Base-by-base conservation (phyloP, 1,140 invertebrate species). In the Cotesia glomerata region DNA sequence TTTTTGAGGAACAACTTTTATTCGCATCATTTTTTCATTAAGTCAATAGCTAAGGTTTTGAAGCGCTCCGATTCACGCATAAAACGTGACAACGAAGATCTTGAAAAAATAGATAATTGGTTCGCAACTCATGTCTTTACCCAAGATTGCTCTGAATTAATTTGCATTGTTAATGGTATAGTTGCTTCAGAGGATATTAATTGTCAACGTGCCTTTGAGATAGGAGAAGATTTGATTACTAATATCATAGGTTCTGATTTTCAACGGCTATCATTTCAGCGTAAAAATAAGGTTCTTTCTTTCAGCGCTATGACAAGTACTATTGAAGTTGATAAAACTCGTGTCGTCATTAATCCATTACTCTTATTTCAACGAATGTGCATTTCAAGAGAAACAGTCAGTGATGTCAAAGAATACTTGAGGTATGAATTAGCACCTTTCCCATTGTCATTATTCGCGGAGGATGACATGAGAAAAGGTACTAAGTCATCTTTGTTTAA, bases 381-480 rank as follows among this genome's bases (percentile, higher is more conserved):
- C 13, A 72, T 76, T 58, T 52, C 66, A 11, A 71, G 51, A 49
- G 39, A 74, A 74, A 56, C 45, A 1, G 52, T 39, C 51, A 35
- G 51, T 5, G 73, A 73, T 34, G 56, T 71, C 1, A 35, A 75
- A 68, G 74, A 79, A 70, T 84, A 75, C 76, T 80, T 85, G 18
- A 71, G 78, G 70, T 82, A 81, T 78, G 82, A 85, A 75, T 74
- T 85, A 8, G 70, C 76, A 18, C 80, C 79, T 9, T 78, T 67
- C 64, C 79, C 79, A 35, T 74, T 80, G 75, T 76, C 78, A 63
- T 49, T 81, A 13, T 80, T 81, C 69, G 71, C 76, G 75, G 74
- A 61, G 49, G 65, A 76, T 75, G 72, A 74, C 77, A 80, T 85
- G 82, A 73, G 79, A 71, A 84, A 82, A 81, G 77, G 66, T 63